These are phyloP conservation scores for Sebastes miniatus DNA, from an alignment of 2,797 vertebrate species.

Conservation along the genomic window DNA sequence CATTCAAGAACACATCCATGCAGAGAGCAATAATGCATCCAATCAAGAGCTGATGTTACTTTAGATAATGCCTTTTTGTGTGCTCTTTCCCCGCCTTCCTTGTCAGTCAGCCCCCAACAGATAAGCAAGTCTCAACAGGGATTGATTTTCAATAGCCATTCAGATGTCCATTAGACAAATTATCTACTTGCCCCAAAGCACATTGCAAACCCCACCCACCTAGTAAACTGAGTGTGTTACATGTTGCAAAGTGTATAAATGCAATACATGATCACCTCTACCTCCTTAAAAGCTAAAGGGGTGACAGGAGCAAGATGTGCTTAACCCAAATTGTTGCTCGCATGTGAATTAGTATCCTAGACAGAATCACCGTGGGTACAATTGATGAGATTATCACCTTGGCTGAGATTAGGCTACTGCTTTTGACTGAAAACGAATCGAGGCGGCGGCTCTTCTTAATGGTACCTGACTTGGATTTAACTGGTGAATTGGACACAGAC, in stretches of 20 bases:
- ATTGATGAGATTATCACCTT: constrained; percentile 61
- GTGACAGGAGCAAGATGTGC: background rate
- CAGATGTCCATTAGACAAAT: constrained; percentile 67
- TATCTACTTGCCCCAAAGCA: constrained; percentile 33
- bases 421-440: constrained; percentile 36
- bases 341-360: background rate
- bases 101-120: constrained; percentile 39
- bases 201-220: constrained; percentile 51
- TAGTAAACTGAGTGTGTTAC: background rate
- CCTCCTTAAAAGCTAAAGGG: too few relatives aligned
- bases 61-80: constrained; percentile 57
- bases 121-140: constrained; percentile 52
- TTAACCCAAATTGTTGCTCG: background rate
- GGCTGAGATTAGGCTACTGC: constrained; percentile 43
- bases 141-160: constrained; percentile 66
- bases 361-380: background rate
- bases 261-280: too few relatives aligned
- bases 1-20: constrained; percentile 36
- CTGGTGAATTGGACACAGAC: constrained; percentile 41
- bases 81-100: constrained; percentile 12
- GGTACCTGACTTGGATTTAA: constrained; percentile 53
- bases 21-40: constrained; percentile 37
- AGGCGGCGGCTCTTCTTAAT: constrained; percentile 24
- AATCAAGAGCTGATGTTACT: constrained; percentile 53
- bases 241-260: background rate